phyloP scores from a whole-genome alignment of 2,113 vertebrate genomes.

The Ursus arctos region DNA sequence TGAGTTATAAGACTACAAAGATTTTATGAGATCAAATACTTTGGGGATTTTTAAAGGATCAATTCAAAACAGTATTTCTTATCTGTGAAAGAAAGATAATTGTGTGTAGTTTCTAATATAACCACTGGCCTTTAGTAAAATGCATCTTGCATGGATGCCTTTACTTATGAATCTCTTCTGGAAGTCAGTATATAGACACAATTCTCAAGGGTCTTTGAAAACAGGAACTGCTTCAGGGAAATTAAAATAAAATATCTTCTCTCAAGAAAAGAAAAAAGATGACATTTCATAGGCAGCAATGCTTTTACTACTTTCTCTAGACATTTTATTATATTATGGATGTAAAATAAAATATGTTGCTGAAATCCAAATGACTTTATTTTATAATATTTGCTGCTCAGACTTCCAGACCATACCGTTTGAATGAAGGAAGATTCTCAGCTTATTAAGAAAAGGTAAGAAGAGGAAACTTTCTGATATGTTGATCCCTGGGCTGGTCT shows the following conservation, averaged over 20 bases:
- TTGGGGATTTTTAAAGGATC: background rate
- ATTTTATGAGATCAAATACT: background rate
- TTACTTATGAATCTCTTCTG: background rate
- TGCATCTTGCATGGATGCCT: background rate
- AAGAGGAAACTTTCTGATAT: background rate
- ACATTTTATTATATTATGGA: background rate
- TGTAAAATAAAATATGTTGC: background rate
- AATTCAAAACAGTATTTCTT: background rate
- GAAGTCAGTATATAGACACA: background rate
- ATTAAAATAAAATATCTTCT: constrained; percentile 5
- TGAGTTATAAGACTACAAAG: background rate
- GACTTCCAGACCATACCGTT: background rate
- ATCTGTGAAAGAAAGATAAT: background rate
- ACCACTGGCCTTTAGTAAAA: background rate
- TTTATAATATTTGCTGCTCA: background rate
- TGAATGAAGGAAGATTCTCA: background rate
- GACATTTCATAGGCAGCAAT: background rate
- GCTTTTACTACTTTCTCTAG: background rate
- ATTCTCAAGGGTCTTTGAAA: constrained; percentile 51
- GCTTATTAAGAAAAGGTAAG: background rate
- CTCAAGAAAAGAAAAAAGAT: background rate
- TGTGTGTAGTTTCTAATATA: background rate
- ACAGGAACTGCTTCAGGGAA: background rate
- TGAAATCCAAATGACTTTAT: background rate
- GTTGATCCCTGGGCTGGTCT: background rate